Conservation (phyloP, 2,888 invertebrate genomes). For the Galerucella pusilla region DNA sequence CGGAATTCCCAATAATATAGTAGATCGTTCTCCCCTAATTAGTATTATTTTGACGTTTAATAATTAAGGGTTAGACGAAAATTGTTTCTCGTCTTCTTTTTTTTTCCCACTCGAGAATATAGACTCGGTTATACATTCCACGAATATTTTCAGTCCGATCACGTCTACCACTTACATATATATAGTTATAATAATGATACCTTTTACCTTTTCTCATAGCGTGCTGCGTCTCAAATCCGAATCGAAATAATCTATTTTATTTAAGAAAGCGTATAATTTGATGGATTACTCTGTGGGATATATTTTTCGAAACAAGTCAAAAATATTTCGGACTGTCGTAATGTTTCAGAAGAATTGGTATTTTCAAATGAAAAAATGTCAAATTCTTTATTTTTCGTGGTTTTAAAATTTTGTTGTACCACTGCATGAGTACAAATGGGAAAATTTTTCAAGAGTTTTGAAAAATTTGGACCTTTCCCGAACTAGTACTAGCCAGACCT, state of each 20-base stretch:
- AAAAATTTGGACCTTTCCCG: too few relatives aligned
- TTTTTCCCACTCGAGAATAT: constrained; percentile 3
- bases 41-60: not conserved
- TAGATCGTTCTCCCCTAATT: not conserved
- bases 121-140: constrained; percentile 49
- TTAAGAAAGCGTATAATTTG: constrained; percentile 47
- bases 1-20: too few relatives aligned
- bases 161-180: constrained; percentile 56
- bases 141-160: constrained; percentile 55
- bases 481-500: too few relatives aligned
- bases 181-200: constrained; percentile 58
- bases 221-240: constrained; percentile 55
- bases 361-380: not conserved
- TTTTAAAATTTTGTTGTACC: too few relatives aligned
- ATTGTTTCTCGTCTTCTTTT: not conserved
- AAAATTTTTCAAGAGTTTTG: too few relatives aligned
- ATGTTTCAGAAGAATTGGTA: not conserved
- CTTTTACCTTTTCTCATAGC: constrained; percentile 52
- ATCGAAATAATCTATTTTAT: constrained; percentile 51
- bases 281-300: constrained; percentile 44
- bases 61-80: constrained; percentile 19
- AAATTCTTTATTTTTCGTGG: not conserved
- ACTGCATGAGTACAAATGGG: too few relatives aligned
- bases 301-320: constrained; percentile 28
- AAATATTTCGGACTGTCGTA: constrained; percentile 7